phyloP scores from a whole-genome alignment of 2,797 vertebrate species.

The Micromesistius poutassou region DNA sequence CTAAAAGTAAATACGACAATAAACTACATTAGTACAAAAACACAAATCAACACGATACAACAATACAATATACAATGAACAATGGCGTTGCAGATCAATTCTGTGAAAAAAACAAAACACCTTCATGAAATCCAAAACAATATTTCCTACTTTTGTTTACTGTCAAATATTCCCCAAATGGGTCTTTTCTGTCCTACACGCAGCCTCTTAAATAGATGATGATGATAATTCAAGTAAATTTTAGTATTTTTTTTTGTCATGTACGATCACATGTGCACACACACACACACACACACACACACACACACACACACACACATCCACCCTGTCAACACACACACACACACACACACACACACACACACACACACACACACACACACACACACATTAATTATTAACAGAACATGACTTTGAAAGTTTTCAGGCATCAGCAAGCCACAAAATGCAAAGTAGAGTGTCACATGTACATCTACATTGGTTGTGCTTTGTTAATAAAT shows the following conservation, averaged over 20 bases:
- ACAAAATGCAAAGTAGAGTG: constrained; percentile 10
- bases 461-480: not conserved
- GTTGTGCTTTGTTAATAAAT: not conserved
- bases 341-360: constrained; percentile 3
- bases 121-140: too few relatives aligned
- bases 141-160: not conserved
- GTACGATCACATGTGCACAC: not conserved
- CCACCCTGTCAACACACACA: not conserved
- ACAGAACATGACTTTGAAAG: constrained; percentile 45
- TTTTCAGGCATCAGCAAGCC: constrained; percentile 17
- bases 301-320: not conserved
- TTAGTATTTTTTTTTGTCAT: too few relatives aligned
- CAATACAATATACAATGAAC: constrained; percentile 30
- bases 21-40: not conserved
- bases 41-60: constrained; percentile 10
- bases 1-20: not conserved
- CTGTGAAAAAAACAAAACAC: not conserved
- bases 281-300: constrained; percentile 2
- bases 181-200: not conserved
- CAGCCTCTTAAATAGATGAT: too few relatives aligned
- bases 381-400: constrained; percentile 55
- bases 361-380: constrained; percentile 3
- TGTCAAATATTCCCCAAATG: not conserved
- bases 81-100: not conserved
- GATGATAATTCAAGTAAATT: too few relatives aligned